Conservation (phyloP, 2,797 vertebrate species). For the Melanotaenia boesemani region DNA sequence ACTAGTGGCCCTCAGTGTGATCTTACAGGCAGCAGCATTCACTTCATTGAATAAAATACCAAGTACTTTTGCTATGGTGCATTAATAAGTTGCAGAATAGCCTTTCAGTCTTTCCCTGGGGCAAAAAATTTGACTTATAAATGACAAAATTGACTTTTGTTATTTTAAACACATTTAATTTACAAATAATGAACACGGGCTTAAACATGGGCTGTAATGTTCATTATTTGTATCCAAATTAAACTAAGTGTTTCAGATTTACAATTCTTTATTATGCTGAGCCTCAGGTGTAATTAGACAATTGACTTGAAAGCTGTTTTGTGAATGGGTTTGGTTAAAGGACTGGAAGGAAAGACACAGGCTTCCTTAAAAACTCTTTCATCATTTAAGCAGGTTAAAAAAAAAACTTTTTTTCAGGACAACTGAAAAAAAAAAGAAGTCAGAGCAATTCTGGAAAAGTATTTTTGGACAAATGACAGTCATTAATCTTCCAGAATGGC, state of each 20-base stretch:
- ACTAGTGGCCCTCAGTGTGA: accelerated
- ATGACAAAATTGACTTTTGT: too few relatives aligned
- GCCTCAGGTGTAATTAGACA: neutral
- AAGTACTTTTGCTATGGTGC: neutral
- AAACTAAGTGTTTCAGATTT: neutral
- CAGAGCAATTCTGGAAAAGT: too few relatives aligned
- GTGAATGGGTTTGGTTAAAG: too few relatives aligned
- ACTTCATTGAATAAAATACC: neutral
- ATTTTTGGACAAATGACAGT: neutral
- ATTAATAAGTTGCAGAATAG: neutral
- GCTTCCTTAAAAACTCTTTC: neutral
- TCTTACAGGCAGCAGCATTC: constrained; percentile 43
- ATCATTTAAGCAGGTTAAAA: too few relatives aligned
- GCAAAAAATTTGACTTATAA: too few relatives aligned
- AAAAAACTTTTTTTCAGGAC: too few relatives aligned
- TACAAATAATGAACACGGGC: too few relatives aligned
- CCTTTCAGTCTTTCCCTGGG: neutral
- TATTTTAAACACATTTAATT: too few relatives aligned
- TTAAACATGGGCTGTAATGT: too few relatives aligned
- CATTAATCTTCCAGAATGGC: neutral
- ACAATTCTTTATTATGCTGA: neutral
- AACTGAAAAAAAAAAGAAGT: too few relatives aligned
- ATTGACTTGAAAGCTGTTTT: too few relatives aligned
- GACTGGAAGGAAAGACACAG: neutral
- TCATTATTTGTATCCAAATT: neutral